Percentiles rank a stretch among this genome's conserved stretches.
phyloP scores from a whole-genome alignment of 2,888 invertebrate genomes.

The Andricus quercusramuli region DNA sequence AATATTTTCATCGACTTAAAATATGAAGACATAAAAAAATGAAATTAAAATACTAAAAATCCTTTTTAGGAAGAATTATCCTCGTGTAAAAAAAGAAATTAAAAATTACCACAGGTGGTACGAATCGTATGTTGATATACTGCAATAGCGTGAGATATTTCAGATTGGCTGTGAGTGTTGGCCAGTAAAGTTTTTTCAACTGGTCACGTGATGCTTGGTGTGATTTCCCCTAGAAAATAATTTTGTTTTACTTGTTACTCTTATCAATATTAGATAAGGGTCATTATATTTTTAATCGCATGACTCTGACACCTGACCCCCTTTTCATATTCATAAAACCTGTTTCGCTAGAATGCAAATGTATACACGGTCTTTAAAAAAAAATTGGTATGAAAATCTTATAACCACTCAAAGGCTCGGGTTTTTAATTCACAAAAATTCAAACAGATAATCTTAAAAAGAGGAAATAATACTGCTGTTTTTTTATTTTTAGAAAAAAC shows the following conservation, averaged over 20 bases:
- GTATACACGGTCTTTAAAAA: no score
- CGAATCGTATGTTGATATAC: conserved; percentile 86
- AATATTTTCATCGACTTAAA: neutral
- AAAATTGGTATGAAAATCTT: no score
- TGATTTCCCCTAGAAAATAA: conserved; percentile 81
- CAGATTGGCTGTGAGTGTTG: conserved; percentile 87
- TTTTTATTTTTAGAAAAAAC: no score
- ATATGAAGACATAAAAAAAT: neutral
- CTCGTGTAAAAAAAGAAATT: conserved; percentile 21
- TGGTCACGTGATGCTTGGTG: conserved; percentile 84
- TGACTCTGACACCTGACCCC: neutral
- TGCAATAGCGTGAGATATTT: conserved; percentile 88
- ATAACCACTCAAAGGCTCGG: no score
- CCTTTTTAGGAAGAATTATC: neutral
- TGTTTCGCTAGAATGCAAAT: no score
- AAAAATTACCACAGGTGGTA: conserved; percentile 87
- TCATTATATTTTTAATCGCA: neutral
- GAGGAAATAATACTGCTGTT: no score
- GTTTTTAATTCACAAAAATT: no score
- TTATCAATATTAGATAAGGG: neutral
- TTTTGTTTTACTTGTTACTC: neutral
- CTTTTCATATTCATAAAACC: no score
- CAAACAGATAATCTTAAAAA: no score
- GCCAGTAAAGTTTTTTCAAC: conserved; percentile 83
- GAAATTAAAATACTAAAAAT: neutral